These are phyloP conservation scores for Paralvinella palmiformis DNA, from an alignment of 1,140 invertebrate species.

Conservation along the genomic window DNA sequence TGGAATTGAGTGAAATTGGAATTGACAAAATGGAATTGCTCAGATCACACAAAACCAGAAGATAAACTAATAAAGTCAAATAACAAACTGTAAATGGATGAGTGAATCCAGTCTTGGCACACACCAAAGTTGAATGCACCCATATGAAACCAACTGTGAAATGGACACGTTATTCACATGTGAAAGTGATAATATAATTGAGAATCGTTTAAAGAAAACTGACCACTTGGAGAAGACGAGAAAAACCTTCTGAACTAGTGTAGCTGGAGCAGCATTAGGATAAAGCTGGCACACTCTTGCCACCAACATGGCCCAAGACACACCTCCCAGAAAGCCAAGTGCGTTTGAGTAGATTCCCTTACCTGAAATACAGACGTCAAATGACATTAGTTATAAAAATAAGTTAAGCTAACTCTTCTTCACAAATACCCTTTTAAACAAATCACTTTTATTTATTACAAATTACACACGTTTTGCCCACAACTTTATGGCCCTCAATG, in stretches of 20 bases:
- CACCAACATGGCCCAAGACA: slow-evolving; percentile 99
- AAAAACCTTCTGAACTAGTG: slow-evolving; percentile 96
- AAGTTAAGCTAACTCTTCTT: neutral
- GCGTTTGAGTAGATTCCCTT: slow-evolving; percentile 98
- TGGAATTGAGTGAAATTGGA: no score
- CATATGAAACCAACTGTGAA: neutral
- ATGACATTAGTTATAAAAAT: slow-evolving; percentile 8
- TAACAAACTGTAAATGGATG: neutral
- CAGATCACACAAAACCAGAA: no score
- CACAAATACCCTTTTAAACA: neutral
- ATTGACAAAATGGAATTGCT: no score
- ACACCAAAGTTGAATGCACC: neutral
- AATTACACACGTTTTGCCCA: slow-evolving; percentile 85
- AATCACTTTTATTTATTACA: neutral
- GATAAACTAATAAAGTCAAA: slow-evolving; percentile 12
- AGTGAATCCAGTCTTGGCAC: neutral
- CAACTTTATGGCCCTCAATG: slow-evolving; percentile 90
- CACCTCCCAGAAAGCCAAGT: slow-evolving; percentile 94
- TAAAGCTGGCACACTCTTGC: slow-evolving; percentile 97
- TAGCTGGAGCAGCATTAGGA: slow-evolving; percentile 91
- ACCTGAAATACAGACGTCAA: no score
- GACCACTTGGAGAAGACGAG: slow-evolving; percentile 68
- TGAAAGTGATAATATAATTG: neutral
- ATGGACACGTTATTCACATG: no score
- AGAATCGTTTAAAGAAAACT: slow-evolving; percentile 15